Evolutionary conservation across 2,888 invertebrate genomes (phyloP), one percentile per base, ranked within the genome.

Genomic region (Tipula unca): DNA sequence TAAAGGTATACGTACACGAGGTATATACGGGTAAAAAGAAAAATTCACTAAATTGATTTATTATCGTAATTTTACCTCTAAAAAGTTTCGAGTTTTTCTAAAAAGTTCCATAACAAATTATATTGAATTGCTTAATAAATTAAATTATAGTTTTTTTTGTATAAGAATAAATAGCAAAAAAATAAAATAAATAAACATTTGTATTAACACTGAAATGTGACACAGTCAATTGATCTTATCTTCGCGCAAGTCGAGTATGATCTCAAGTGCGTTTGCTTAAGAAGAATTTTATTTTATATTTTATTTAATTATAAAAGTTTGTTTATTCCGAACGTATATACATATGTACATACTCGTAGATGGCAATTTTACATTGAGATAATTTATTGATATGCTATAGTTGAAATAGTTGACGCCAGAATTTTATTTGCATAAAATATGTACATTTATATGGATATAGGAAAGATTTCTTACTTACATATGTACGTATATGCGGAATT

Each of bases 151-250:
- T 20, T 69, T 69, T 69, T 69, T 69, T 25, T 54, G 17, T 69
- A 69, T 54, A 54, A 54, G 17, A 54, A 54, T 54, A 54, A 54
- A 54, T 54, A 54, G 48, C 13, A 69, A 69, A 69, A 69, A 69
- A 69, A 69, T 69, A 25, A 25, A 69, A 69, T 69, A 69, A 69
- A 69, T 69, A 69, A 83, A 83, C 83, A 83, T 83, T 83, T 83
- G 83, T 83, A 32, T 83, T 83, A 83, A 83, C 35, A 83, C 83
- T 83, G 35, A 83, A 83, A 83, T 32, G 83, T 83, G 29, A 35
- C 83, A 83, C 35, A 32, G n/a, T 83, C 35, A 32, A 83, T 83
- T 29, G 35, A 83, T 83, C 83, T 83, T 83, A 83, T 69, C 69
- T 69, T 69, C 69, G 20, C 69, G 69, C 69, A 25, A 69, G 8